Evolutionary conservation across 2,888 invertebrate genomes (phyloP), one percentile per base, ranked within the genome.

Genomic region (Amblyteles armatorius): DNA sequence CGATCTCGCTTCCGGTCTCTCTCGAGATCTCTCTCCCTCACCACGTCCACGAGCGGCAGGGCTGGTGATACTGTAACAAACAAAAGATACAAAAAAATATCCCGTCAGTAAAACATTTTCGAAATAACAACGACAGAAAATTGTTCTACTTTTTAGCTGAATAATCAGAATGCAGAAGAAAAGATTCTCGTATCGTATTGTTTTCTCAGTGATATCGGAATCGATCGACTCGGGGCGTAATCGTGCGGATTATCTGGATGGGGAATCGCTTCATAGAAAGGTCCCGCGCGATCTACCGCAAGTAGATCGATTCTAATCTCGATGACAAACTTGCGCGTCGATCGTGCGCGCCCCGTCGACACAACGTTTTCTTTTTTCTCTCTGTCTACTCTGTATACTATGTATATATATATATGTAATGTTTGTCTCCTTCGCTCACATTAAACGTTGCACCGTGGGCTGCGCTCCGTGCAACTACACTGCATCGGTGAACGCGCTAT

Each of bases 41-140:
- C 90, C 71, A 91, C 88, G 86, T 93, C 93, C 16, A 90, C 90
- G 80, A 92, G 83, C 13, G 92, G 91, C 80, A 93, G 83, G 7
- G 92, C 89, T 78, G 93, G 92, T 69, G 93, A 92, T 65, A 92
- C 93, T 93, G 91, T 0, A 90, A 92, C 71, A 82, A 71, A 69
- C n/a, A 78, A 13, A 19, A 13, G 13, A 19, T 16, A 55, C 22
- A 55, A n/a, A 81, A 72, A 72, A 76, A 76, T 22, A 73, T 71
- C 52, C 9, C 19, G 9, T 55, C 19, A 55, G 55, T 36, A 6
- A 67, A 52, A 68, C 68, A 40, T 67, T 3, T 16, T 60, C 11
- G 36, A 11, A 29, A n/a, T 0, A 63, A 6, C 9, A 19, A 22
- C 22, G 11, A 55, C 22, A 29, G 6, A 55, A 22, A 55, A 55